These are phyloP conservation scores for Scolopax bukidnonensis DNA, from an alignment of 2,797 vertebrate genomes.

Conservation along the genomic window DNA sequence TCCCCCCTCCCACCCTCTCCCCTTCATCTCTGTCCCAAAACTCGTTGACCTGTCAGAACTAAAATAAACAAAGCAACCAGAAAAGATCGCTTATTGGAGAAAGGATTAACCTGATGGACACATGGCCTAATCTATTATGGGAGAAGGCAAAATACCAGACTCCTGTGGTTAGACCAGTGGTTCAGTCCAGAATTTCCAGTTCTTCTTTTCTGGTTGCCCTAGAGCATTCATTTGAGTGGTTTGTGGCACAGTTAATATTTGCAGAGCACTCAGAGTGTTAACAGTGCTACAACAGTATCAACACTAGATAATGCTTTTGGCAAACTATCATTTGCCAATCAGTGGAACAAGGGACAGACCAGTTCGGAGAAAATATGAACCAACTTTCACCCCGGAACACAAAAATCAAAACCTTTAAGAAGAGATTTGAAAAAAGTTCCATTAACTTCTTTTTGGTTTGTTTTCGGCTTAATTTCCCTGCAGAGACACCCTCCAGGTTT, in stretches of 20 bases:
- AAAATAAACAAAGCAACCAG: conserved; percentile 69
- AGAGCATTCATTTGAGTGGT: conserved; percentile 69
- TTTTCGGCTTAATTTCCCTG: conserved; percentile 72
- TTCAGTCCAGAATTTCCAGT: conserved; percentile 64
- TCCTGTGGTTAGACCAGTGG: conserved; percentile 62
- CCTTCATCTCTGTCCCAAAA: conserved; percentile 51
- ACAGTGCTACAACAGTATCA: conserved; percentile 68
- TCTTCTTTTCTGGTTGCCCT: conserved; percentile 73
- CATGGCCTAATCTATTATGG: conserved; percentile 37
- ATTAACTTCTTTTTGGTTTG: conserved; percentile 75
- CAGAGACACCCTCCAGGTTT: conserved; percentile 65
- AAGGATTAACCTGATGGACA: conserved; percentile 63
- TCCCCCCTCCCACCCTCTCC: conserved; percentile 46
- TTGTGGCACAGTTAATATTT: conserved; percentile 72
- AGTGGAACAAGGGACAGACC: conserved; percentile 64
- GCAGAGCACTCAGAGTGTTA: conserved; percentile 66
- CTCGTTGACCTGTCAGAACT: conserved; percentile 64
- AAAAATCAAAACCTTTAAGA: conserved; percentile 73
- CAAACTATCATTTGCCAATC: conserved; percentile 63
- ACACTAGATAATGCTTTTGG: conserved; percentile 63
- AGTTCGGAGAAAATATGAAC: conserved; percentile 61
- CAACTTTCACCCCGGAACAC: conserved; percentile 62
- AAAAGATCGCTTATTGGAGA: conserved; percentile 59
- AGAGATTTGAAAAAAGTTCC: conserved; percentile 72
- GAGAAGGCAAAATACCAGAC: conserved; percentile 65